Evolutionary conservation across 2,888 invertebrate species (phyloP).

Genomic region (Lasius fuliginosus): DNA sequence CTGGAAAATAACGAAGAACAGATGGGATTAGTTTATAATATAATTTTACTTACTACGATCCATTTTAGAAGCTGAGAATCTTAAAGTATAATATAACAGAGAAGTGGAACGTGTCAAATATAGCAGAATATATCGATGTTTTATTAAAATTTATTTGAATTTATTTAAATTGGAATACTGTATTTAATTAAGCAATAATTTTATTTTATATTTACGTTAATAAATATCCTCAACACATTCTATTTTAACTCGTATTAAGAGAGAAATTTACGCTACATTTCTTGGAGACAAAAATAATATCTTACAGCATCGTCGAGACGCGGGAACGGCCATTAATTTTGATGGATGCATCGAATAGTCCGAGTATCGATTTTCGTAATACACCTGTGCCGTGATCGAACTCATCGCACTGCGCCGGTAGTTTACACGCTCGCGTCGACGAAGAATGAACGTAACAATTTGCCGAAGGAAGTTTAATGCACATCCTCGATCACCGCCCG

Average conservation of each 20-base stretch:
- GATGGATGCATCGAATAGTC: conserved; percentile 40
- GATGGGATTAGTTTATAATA: too few relatives aligned
- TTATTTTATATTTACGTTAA: neutral
- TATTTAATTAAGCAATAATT: neutral
- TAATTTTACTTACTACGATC: neutral
- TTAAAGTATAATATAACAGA: neutral
- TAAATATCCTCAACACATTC: neutral
- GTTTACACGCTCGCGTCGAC: conserved; percentile 48
- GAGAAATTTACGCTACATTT: neutral
- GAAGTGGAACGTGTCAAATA: neutral
- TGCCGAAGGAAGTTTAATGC: conserved; percentile 56
- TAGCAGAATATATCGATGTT: neutral
- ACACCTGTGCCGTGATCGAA: conserved; percentile 67
- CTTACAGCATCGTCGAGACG: conserved; percentile 6
- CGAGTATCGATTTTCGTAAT: conserved; percentile 63
- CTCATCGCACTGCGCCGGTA: conserved; percentile 49
- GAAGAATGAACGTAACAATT: conserved; percentile 64
- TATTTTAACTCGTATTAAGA: neutral
- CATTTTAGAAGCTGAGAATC: neutral
- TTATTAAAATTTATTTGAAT: neutral
- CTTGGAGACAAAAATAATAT: conserved; percentile 25
- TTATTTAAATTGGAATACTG: neutral
- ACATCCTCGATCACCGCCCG: conserved; percentile 56
- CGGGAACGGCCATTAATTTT: conserved; percentile 44
- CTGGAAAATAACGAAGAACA: too few relatives aligned